These are phyloP conservation scores for Acestrorhynchus altus DNA, from an alignment of 2,797 vertebrate genomes.

Conservation along the genomic window DNA sequence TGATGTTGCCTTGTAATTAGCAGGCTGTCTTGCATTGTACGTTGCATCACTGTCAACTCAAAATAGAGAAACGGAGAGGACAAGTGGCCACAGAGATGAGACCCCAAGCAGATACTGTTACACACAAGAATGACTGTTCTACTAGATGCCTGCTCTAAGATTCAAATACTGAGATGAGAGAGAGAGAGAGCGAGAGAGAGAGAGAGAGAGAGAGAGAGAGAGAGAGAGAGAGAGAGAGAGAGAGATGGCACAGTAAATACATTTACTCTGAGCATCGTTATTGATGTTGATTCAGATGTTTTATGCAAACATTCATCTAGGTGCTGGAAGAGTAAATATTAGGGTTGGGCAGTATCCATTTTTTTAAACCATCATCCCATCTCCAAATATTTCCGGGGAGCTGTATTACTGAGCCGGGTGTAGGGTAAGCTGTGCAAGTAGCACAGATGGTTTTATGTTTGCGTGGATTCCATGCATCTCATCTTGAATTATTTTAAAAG, in stretches of 20 bases:
- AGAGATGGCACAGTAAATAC: no score
- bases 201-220: not conserved
- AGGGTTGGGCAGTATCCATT: no score
- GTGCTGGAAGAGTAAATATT: no score
- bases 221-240: not conserved
- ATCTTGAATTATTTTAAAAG: no score
- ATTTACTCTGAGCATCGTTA: not conserved
- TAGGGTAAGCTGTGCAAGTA: no score
- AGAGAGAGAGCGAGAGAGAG: not conserved
- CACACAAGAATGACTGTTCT: not conserved
- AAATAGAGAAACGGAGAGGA: slow-evolving; percentile 30
- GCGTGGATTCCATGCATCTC: no score
- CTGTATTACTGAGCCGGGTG: no score
- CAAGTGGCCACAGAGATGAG: slow-evolving; percentile 13
- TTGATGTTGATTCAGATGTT: no score
- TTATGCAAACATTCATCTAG: no score
- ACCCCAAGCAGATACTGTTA: slow-evolving; percentile 26
- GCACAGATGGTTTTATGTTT: no score
- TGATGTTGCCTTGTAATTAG: slow-evolving; percentile 55
- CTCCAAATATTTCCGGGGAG: no score
- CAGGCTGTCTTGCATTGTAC: slow-evolving; percentile 26
- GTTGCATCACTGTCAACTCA: slow-evolving; percentile 40
- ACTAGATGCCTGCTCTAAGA: slow-evolving; percentile 12
- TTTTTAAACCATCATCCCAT: no score
- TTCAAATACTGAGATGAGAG: slow-evolving; percentile 1